Evolutionary conservation across 2,113 vertebrate species (phyloP), one percentile per base, ranked within the genome.

Genomic region (Polypterus senegalus): DNA sequence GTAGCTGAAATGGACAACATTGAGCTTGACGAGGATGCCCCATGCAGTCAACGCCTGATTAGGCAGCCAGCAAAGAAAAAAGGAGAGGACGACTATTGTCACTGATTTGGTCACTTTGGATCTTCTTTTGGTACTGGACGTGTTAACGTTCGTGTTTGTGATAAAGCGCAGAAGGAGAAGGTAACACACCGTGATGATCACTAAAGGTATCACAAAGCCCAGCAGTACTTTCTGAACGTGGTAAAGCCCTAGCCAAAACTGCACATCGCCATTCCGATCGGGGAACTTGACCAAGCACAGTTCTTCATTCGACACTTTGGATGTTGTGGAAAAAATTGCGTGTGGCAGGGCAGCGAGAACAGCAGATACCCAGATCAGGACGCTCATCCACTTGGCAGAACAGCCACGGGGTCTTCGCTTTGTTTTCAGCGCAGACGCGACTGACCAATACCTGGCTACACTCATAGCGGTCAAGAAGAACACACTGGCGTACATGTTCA

Each of bases 401-500:
- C 83, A 86, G 58, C 57, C 65, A 3, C 71, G 47, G 3, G 76
- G 76, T 44, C 83, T 74, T 48, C 83, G 68, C 60, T 79, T 77
- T 47, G 80, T 83, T 69, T 92, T 88, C 6, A 96, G 77, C 47
- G 92, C 92, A 0, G 89, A 95, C 54, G 92, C 91, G 47, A 98
- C 91, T 0, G 91, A 87, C 43, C 81, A 89, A 70, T 98, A 98
- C 27, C 93, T 75, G 56, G 89, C 89, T 61, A 93, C 87, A 54
- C 96, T 97, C 93, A 95, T 97, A n/a, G 92, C 90, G 0, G 94
- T 98, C 51, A 98, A 89, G 69, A 98, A 97, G 73, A 97, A 98
- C n/a, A 98, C 96, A 53, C 96, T 97, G 66, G 94, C 94, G 5
- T 97, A 96, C 96, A 97, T 97, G 75, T 94, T 98, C 87, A 93